Base-by-base conservation (phyloP, 2,113 vertebrate genomes). In the Esox niger region DNA sequence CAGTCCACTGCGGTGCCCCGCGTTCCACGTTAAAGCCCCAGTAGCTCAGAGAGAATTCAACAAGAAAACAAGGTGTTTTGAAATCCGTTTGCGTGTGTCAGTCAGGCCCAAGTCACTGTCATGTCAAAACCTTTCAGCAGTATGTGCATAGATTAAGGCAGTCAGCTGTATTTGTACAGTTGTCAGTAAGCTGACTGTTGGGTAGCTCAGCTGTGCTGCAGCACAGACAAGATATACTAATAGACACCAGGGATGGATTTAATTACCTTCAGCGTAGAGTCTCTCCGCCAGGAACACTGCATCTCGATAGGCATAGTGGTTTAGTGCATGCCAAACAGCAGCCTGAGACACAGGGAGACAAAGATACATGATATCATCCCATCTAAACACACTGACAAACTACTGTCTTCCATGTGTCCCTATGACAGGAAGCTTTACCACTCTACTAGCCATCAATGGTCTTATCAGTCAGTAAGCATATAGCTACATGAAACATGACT, bases 261-360 rank as follows among this genome's bases (percentile, higher is more conserved):
- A 85, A 90, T 70, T 89, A 95, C 94, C 94, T 94, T 96, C 94
- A 84, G 94, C 94, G 77, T 95, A 95, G 0, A 96, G 84, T 72
- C 94, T 90, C 68, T 96, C 94, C 62, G 94, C 94, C 2, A 96
- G 91, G 88, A 96, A 96, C 73, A 95, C 94, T 2, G 94, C 94
- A 74, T 96, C 94, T 20, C 94, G 88, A 68, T 94, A 96, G 71
- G 94, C 94, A 71, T 96, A 95, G 89, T 96, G 94, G 86, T 96
- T 96, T 84, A 96, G 91, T 65, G 94, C 94, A 84, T 96, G 94
- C 94, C 94, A 96, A 90, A 95, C 94, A 88, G 94, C 94, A 91
- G 94, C 94, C 94, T 96, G 77, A 68, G 46, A 63, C 64, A 84
- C 32, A 23, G 47, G n/a, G 47, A 52, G 20, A 32, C 7, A 32